These are phyloP conservation scores for Gorsachius goisagi DNA, from an alignment of 2,113 vertebrate species.

Conservation along the genomic window DNA sequence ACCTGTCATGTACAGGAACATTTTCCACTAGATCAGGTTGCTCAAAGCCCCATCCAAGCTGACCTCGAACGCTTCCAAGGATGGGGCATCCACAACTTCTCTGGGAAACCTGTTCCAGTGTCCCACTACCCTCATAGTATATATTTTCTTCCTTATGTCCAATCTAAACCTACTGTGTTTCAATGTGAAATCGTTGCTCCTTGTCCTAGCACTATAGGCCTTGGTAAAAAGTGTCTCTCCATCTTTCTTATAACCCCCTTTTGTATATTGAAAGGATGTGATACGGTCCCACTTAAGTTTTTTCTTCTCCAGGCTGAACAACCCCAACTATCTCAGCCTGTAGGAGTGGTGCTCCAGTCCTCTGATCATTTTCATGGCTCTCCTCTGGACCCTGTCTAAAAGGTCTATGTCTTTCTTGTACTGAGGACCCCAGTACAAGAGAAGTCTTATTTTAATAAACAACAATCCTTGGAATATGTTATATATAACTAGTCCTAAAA, in stretches of 20 bases:
- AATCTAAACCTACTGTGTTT: neutral
- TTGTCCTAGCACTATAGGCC: neutral
- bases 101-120: neutral
- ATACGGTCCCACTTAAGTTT: neutral
- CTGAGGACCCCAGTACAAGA: neutral
- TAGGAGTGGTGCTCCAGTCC: neutral
- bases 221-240: neutral
- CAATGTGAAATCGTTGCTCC: neutral
- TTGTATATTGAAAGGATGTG: neutral
- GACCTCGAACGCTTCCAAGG: neutral
- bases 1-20: neutral
- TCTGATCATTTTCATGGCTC: neutral
- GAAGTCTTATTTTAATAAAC: neutral
- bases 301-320: neutral
- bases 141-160: neutral
- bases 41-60: neutral
- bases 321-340: neutral
- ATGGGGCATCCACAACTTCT: neutral
- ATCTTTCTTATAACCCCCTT: neutral
- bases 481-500: neutral
- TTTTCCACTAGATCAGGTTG: neutral
- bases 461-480: neutral
- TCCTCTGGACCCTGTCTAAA: neutral
- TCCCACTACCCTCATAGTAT: neutral
- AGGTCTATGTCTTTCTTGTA: neutral